phyloP scores from a whole-genome alignment of 2,797 vertebrate genomes.

The Erethizon dorsatum region DNA sequence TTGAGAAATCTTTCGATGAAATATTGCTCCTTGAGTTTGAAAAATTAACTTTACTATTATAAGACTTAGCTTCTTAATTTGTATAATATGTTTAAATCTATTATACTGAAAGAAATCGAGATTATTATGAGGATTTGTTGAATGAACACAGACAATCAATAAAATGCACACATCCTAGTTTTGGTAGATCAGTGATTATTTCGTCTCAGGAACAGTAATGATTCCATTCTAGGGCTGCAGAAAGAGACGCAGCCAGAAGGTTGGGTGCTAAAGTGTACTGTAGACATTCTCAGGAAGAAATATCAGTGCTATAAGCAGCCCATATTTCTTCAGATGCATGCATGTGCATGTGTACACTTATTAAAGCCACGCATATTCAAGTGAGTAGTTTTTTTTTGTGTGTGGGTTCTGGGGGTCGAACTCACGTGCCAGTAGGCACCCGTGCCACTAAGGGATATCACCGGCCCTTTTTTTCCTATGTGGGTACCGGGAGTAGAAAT shows the following conservation, averaged over 20 bases:
- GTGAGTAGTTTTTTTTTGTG: background rate
- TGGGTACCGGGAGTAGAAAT: no score
- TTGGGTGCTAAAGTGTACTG: background rate
- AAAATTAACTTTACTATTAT: background rate
- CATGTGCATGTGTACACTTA: background rate
- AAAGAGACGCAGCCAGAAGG: background rate
- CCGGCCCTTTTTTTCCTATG: no score
- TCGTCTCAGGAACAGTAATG: background rate
- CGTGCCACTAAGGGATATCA: no score
- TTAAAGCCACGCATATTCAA: background rate
- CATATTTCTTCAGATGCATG: background rate
- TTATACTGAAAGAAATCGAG: background rate
- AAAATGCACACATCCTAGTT: background rate
- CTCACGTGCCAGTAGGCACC: no score
- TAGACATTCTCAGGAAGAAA: background rate
- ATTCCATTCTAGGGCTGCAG: background rate
- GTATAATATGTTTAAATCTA: background rate
- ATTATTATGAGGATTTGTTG: background rate
- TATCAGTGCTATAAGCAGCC: background rate
- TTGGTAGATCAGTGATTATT: background rate
- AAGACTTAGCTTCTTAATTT: background rate
- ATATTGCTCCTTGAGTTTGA: background rate
- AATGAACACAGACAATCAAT: background rate
- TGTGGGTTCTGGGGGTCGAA: no score
- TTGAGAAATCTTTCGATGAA: background rate